phyloP scores from a whole-genome alignment of 2,113 vertebrate genomes.

The Gallinago jamesoni region DNA sequence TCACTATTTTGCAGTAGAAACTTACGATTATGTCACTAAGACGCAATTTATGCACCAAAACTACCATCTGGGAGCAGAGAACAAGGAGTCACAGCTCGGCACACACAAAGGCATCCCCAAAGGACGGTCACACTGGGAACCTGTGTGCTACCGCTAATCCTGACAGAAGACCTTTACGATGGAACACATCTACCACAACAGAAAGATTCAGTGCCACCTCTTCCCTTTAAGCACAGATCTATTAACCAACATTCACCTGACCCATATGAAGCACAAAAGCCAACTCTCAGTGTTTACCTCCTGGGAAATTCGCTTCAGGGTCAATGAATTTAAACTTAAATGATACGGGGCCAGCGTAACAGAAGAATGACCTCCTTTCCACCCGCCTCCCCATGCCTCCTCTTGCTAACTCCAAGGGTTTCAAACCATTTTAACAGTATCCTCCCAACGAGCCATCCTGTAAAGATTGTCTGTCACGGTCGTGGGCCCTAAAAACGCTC shows the following conservation, averaged over 20 bases:
- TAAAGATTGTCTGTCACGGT: not conserved
- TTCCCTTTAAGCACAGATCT: not conserved
- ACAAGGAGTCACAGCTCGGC: not conserved
- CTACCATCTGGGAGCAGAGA: not conserved
- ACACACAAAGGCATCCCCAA: not conserved
- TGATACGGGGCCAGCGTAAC: fast-evolving
- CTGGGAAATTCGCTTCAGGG: not conserved
- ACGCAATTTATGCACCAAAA: not conserved
- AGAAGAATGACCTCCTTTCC: not conserved
- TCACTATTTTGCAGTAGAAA: not conserved
- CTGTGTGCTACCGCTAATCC: not conserved
- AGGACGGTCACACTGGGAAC: not conserved
- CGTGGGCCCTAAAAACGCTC: not conserved
- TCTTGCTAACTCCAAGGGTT: not conserved
- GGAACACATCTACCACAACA: not conserved
- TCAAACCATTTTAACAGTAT: not conserved
- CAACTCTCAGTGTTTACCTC: not conserved
- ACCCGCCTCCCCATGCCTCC: fast-evolving
- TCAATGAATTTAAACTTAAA: not conserved
- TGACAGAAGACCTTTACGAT: not conserved
- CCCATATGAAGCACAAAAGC: fast-evolving
- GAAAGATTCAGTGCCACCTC: not conserved
- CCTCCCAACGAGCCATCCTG: not conserved
- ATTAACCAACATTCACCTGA: not conserved
- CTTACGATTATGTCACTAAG: not conserved